Percentiles rank a stretch among this genome's conserved stretches.
Evolutionary conservation across 2,797 vertebrate genomes (phyloP).

Genomic region (Smutsia gigantea): DNA sequence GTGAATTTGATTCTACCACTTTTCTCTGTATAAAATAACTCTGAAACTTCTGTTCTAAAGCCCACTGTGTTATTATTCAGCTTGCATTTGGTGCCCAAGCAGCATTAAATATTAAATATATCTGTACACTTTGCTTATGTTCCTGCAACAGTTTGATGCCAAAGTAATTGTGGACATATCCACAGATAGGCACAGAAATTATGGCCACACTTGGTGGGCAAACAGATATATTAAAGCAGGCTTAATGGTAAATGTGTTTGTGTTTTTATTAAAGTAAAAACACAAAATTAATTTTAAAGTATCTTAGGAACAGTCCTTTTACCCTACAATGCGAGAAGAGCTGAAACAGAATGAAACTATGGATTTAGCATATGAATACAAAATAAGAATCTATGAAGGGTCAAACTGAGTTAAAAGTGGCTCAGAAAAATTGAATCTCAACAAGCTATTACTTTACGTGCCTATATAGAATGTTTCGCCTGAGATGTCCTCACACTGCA

Average conservation of each 20-base stretch:
- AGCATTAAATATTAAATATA: background rate
- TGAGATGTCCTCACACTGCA: background rate
- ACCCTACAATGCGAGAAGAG: background rate
- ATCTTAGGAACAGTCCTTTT: background rate
- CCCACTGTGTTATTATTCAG: background rate
- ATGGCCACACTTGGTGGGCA: accelerated
- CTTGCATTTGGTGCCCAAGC: background rate
- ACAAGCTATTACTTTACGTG: background rate
- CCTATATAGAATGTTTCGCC: background rate
- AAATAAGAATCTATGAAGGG: background rate
- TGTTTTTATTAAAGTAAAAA: background rate
- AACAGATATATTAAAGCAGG: background rate
- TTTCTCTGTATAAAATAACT: background rate
- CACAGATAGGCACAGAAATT: background rate
- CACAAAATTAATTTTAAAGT: background rate
- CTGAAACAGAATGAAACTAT: background rate
- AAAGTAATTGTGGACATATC: background rate
- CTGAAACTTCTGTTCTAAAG: background rate
- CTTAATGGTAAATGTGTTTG: background rate
- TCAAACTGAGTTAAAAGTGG: background rate
- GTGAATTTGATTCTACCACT: no score
- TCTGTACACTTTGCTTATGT: background rate
- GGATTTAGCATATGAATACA: background rate
- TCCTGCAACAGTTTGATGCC: background rate
- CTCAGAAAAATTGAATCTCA: background rate